phyloP scores from a whole-genome alignment of 2,888 invertebrate genomes.

The Muscina levida region DNA sequence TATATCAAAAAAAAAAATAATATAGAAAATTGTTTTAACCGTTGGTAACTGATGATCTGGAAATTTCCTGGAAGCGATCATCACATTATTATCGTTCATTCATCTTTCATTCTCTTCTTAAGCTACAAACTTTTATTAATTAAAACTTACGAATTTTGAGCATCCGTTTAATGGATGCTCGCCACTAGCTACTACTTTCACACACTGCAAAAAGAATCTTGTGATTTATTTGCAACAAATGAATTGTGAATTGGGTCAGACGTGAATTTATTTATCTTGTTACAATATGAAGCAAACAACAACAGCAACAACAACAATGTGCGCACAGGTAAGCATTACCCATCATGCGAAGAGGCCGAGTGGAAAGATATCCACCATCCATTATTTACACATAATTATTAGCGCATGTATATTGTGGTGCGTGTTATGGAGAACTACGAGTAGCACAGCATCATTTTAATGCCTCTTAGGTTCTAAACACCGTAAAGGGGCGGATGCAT shows the following conservation, averaged over 20 bases:
- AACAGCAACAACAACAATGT: not conserved
- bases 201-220: not conserved
- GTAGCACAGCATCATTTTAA: too few species aligned
- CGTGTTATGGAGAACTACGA: not conserved
- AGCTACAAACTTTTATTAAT: too few species aligned
- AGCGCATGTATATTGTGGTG: not conserved
- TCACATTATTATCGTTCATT: not conserved
- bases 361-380: not conserved
- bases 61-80: too few species aligned
- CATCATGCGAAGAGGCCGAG: not conserved
- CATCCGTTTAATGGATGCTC: not conserved
- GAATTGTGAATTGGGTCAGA: conserved; percentile 45
- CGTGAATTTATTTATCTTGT: conserved; percentile 31
- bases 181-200: too few species aligned
- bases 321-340: not conserved
- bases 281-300: not conserved
- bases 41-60: too few species aligned
- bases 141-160: conserved; percentile 37
- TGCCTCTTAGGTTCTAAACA: too few species aligned
- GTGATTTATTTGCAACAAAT: conserved; percentile 21
- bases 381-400: not conserved
- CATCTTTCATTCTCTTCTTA: too few species aligned
- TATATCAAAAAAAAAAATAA: too few species aligned
- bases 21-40: too few species aligned
- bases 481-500: too few species aligned